phyloP scores from a whole-genome alignment of 2,797 vertebrate species.

The Hipposideros larvatus region DNA sequence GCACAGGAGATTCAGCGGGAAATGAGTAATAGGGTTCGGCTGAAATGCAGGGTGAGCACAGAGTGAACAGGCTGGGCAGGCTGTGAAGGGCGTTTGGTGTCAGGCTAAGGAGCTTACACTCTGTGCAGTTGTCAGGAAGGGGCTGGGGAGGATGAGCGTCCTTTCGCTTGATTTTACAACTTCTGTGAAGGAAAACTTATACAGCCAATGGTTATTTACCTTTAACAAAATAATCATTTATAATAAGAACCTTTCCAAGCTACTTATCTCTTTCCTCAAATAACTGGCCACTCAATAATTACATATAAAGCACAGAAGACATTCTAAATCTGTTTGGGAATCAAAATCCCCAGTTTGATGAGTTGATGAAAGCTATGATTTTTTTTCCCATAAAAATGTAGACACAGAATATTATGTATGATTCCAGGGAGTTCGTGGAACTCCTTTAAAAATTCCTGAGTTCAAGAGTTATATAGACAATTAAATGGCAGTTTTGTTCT shows the following conservation, averaged over 20 bases:
- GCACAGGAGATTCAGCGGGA: background rate
- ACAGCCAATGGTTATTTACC: background rate
- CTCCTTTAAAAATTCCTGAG: constrained; percentile 9
- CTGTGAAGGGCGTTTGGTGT: background rate
- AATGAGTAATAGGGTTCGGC: background rate
- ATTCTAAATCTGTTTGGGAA: background rate
- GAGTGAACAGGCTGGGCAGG: background rate
- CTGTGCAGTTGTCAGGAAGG: background rate
- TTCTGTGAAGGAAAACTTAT: background rate
- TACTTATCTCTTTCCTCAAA: background rate
- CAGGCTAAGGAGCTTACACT: background rate
- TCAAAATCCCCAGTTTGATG: background rate
- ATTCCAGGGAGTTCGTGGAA: constrained; percentile 1
- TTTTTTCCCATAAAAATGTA: constrained; percentile 44
- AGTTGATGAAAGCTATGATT: background rate
- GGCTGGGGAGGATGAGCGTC: background rate
- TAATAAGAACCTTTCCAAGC: background rate
- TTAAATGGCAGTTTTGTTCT: constrained; percentile 2
- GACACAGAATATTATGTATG: background rate
- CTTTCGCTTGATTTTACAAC: background rate
- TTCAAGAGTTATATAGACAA: background rate
- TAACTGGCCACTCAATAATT: background rate
- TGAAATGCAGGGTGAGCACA: background rate
- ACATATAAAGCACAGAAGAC: background rate
- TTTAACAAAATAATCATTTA: constrained; percentile 8